Evolutionary conservation across 2,888 invertebrate species (phyloP), one percentile per base, ranked within the genome.

Genomic region (Drosophila percnosoma): DNA sequence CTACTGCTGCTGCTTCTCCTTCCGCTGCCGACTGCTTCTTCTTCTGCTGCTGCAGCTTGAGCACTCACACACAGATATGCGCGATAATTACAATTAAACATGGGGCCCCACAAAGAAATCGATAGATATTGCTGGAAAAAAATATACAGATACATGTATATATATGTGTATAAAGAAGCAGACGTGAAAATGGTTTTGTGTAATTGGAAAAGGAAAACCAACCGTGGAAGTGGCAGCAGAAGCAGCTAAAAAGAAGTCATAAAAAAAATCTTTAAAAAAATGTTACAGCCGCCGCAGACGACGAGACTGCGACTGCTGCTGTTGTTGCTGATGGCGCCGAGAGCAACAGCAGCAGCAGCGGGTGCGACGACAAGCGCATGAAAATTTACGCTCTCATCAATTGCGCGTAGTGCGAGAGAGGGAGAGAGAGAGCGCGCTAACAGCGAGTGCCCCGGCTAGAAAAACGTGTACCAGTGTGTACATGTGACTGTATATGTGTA

Each of bases 211-310:
- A 78, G 65, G 78, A 78, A 82, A 81, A 81, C 60, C 81, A 70
- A 40, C 57, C 53, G 66, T 75, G 63, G 57, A 48, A 59, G 38
- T 55, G 61, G 36, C 54, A 71, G 58, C 40, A 69, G 60, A 61
- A 65, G 55, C 58, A 62, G 79, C 68, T 71, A 66, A 72, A 86
- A 83, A 79, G 73, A 86, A 82, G 82, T 74, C 83, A 78, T 86
- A 38, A 57, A 33, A 29, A 24, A 24, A 60, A 74, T 38, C 18
- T 38, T 18, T 38, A 73, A 70, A 82, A 76, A 68, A 80, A 61
- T 87, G 80, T 86, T 90, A 88, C 90, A 88, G 89, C 87, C 88
- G 82, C 63, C 83, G 67, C 75, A 90, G 85, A 90, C 89, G 90
- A 74, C 72, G 81, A 75, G 89, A 80, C 83, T 77, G 54, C 72